phyloP scores from a whole-genome alignment of 2,113 vertebrate species.

The Heterotis niloticus region DNA sequence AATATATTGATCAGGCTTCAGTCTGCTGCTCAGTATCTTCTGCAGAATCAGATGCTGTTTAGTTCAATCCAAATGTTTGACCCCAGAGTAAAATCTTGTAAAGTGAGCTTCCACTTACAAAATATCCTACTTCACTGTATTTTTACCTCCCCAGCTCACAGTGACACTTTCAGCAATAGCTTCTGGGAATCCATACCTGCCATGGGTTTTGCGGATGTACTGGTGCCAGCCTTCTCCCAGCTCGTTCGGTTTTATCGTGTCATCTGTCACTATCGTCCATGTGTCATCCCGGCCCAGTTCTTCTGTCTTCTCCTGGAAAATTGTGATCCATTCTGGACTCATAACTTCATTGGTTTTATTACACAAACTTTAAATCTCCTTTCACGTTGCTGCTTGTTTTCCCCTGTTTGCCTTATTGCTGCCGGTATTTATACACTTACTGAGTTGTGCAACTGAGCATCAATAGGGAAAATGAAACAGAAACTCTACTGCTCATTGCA shows the following conservation, averaged over 20 bases:
- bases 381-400: background rate
- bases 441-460: background rate
- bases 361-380: background rate
- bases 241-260: background rate
- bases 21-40: no score
- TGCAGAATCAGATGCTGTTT: no score
- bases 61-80: no score
- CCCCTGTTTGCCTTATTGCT: background rate
- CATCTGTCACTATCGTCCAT: background rate
- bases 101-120: background rate
- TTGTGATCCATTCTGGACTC: background rate
- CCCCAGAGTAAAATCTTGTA: no score
- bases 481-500: background rate
- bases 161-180: background rate
- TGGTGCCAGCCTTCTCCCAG: constrained; percentile 1
- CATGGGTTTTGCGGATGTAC: constrained; percentile 9
- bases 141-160: background rate
- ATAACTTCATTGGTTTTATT: background rate
- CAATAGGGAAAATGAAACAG: background rate
- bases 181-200: background rate
- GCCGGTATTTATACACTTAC: background rate
- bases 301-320: constrained; percentile 5
- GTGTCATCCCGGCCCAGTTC: background rate
- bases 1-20: no score
- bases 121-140: background rate